Evolutionary conservation across 2,888 invertebrate species (phyloP), one percentile per base, ranked within the genome.

Genomic region (Drosophila macrospina): DNA sequence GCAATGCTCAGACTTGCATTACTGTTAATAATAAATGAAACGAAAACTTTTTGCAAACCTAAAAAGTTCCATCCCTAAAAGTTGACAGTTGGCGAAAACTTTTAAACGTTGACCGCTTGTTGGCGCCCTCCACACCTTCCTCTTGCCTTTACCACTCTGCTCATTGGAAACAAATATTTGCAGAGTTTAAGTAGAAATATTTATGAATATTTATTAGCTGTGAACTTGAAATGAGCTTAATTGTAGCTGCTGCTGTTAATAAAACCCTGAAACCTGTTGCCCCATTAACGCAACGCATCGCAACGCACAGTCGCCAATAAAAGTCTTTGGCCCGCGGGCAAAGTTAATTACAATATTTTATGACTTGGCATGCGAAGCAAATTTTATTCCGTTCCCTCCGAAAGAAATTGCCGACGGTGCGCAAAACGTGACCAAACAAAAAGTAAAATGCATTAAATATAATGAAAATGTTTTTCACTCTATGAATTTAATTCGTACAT

Each of bases 171-270:
- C 47, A 30, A 45, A 34, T 32, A 42, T 44, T 61, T 44, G 20
- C n/a, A 30, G 26, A 41, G 13, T 41, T 61, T 60, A 68, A 71
- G 52, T 42, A 65, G 15, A 57, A 65, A 39, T 64, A 66, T 80
- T 78, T 72, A 86, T 86, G 86, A 74, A 74, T 86, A 83, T 83
- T 80, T 86, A 84, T 83, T 80, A 86, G 66, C 61, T 79, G 69
- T 39, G 62, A 78, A 70, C 62, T 75, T 39, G 32, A 51, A 15
- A 26, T 37, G 44, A 36, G 41, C 24, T 39, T 61, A 65, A 76
- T 74, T 74, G 67, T 13, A 67, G 67, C 26, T 52, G 39, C 47
- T 54, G 30, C 39, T 51, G 39, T 47, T 64, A 62, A 52, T 59
- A 67, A 64, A 66, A 68, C 37, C 11, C 28, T 24, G 55, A 63